Conservation (phyloP, 1,140 invertebrate species). For the Oncopeltus fasciatus region DNA sequence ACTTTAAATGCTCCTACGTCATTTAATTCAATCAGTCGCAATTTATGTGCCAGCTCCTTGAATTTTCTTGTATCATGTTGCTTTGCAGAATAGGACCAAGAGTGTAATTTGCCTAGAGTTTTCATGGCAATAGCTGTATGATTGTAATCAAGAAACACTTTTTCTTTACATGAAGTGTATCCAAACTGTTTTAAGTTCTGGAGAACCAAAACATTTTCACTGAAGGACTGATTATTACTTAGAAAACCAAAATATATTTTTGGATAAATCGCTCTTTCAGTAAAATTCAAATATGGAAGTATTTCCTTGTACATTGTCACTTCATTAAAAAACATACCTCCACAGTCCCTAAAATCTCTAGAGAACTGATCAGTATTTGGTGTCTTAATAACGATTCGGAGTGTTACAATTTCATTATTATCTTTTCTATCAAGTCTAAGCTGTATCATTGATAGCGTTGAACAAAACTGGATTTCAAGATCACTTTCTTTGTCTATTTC, state of each 20-base stretch:
- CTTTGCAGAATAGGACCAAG: conserved; percentile 29
- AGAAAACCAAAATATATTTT: conserved; percentile 19
- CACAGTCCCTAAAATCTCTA: not conserved
- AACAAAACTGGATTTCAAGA: not conserved
- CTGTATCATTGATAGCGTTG: not conserved
- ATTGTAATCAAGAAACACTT: too few relatives aligned
- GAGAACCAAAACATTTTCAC: conserved; percentile 26
- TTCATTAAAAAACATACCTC: conserved; percentile 19
- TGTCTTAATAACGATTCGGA: too few relatives aligned
- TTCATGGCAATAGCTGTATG: conserved; percentile 26
- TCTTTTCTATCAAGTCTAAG: not conserved
- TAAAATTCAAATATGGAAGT: conserved; percentile 7
- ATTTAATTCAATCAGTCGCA: conserved; percentile 22
- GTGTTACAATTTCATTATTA: too few relatives aligned
- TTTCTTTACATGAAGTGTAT: conserved; percentile 5
- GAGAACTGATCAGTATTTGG: too few relatives aligned
- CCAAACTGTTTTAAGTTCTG: conserved; percentile 26
- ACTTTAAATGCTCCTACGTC: not conserved
- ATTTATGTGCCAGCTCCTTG: conserved; percentile 20
- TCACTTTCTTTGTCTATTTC: not conserved
- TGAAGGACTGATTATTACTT: not conserved
- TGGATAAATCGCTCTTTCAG: conserved; percentile 4
- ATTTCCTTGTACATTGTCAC: conserved; percentile 19
- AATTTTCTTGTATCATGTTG: conserved; percentile 25
- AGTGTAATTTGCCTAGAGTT: conserved; percentile 31